A percentile compares a stretch with the other conserved stretches of the same genome.
Evolutionary conservation across 2,113 vertebrate species (phyloP).

Genomic region (Neopipo cinnamomea): DNA sequence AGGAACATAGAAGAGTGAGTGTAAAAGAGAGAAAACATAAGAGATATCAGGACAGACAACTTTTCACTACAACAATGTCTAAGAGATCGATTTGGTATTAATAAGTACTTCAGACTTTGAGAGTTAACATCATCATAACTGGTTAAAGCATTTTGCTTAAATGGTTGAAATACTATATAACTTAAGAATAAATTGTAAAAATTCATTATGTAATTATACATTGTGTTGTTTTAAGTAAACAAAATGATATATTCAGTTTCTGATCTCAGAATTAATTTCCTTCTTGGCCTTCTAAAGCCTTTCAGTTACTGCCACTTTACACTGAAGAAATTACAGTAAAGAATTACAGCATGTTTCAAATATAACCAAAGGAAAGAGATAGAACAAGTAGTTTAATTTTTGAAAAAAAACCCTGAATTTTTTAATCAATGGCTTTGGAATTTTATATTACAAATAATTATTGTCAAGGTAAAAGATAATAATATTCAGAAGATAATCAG

Average conservation of each 20-base stretch:
- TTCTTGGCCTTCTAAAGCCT: not conserved
- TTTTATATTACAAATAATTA: not conserved
- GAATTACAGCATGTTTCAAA: not conserved
- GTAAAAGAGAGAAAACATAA: not conserved
- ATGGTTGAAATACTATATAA: not conserved
- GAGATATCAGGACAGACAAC: not conserved
- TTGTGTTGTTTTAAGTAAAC: not conserved
- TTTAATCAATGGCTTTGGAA: not conserved
- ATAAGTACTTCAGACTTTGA: not conserved
- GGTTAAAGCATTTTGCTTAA: not conserved
- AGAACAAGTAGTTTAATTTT: not conserved
- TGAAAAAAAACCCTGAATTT: not conserved
- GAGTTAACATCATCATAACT: not conserved
- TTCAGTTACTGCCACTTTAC: not conserved
- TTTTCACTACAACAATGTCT: not conserved
- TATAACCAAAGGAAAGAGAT: not conserved
- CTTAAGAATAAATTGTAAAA: not conserved
- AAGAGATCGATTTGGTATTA: not conserved
- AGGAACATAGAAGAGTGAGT: not conserved
- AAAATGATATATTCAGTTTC: not conserved
- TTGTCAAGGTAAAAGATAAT: not conserved
- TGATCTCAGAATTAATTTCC: not conserved
- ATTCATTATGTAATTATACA: not conserved
- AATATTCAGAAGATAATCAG: not conserved
- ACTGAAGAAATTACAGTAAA: not conserved